Evolutionary conservation across 2,888 invertebrate species (phyloP).

Genomic region (Corbicula japonica): DNA sequence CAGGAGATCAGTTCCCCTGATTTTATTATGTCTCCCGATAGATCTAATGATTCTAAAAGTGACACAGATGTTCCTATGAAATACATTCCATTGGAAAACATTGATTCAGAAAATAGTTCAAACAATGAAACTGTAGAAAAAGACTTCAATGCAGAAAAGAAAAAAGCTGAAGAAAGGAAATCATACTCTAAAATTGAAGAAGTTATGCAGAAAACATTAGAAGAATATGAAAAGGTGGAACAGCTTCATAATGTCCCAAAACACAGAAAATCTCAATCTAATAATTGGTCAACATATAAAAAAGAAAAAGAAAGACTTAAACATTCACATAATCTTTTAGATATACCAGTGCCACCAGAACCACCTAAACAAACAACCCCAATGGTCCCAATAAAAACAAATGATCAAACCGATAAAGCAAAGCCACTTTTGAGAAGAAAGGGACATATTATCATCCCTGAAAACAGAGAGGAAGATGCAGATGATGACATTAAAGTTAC

Average conservation of each 20-base stretch:
- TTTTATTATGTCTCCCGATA: slow-evolving; percentile 41
- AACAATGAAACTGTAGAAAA: too few species aligned
- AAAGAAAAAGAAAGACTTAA: neutral
- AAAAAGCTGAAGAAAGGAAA: slow-evolving; percentile 2
- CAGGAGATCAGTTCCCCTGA: slow-evolving; percentile 29
- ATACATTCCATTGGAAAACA: slow-evolving; percentile 44
- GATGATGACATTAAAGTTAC: slow-evolving; percentile 12
- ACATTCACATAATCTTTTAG: slow-evolving; percentile 4
- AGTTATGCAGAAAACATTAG: slow-evolving; percentile 56
- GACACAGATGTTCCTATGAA: slow-evolving; percentile 14
- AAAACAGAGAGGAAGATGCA: slow-evolving; percentile 6
- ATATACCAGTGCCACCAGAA: slow-evolving; percentile 36
- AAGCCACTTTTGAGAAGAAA: too few species aligned
- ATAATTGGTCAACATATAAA: neutral
- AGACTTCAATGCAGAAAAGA: slow-evolving; percentile 2
- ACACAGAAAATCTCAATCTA: too few species aligned
- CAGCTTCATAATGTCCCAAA: too few species aligned
- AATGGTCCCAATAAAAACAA: neutral
- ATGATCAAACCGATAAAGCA: too few species aligned
- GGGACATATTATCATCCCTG: too few species aligned
- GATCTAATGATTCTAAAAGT: slow-evolving; percentile 7
- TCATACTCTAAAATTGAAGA: slow-evolving; percentile 31
- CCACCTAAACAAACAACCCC: slow-evolving; percentile 6
- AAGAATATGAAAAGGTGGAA: slow-evolving; percentile 45
- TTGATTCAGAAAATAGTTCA: too few species aligned